These are phyloP conservation scores for Drosophila glabriapex DNA, from an alignment of 2,888 invertebrate genomes.

Conservation along the genomic window DNA sequence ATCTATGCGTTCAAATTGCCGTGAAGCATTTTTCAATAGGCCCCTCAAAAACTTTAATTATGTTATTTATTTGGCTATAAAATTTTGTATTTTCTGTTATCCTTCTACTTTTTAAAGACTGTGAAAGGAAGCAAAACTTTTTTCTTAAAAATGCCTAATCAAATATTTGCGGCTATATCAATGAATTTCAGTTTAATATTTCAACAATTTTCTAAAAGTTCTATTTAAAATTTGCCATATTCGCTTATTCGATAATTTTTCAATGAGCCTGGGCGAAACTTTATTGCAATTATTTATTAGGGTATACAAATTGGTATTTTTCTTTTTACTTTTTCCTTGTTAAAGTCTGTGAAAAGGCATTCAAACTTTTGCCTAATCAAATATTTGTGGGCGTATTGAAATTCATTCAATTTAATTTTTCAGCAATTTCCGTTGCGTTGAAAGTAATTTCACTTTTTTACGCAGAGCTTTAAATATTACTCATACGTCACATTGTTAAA, in stretches of 20 bases:
- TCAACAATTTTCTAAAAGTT: no score
- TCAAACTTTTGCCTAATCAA: background rate
- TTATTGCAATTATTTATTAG: background rate
- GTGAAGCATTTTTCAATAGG: background rate
- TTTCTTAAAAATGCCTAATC: background rate
- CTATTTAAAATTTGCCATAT: background rate
- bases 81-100: background rate
- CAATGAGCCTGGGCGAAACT: background rate
- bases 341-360: background rate
- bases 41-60: background rate
- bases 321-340: background rate
- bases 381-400: conserved; percentile 14
- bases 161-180: background rate
- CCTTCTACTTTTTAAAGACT: background rate
- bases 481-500: conserved; percentile 55
- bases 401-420: background rate
- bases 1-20: background rate
- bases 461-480: conserved; percentile 40
- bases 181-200: background rate
- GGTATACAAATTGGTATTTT: background rate
- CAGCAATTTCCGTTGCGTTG: background rate
- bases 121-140: background rate
- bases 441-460: conserved; percentile 16
- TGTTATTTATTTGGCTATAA: background rate
- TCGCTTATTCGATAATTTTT: background rate